phyloP scores from a whole-genome alignment of 2,113 vertebrate species.

The Microtus pennsylvanicus region DNA sequence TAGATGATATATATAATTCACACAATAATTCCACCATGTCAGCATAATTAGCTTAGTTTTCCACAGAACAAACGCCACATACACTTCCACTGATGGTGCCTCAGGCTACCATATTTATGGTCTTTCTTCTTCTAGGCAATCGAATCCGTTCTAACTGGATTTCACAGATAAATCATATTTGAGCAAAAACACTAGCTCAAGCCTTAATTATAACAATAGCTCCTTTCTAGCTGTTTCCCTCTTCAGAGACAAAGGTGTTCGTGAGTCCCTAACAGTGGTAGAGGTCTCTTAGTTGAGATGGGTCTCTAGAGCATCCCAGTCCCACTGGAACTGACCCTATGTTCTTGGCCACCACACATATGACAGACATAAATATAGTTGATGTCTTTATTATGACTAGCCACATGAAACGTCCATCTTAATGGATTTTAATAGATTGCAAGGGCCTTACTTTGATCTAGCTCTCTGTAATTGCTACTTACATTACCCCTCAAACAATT shows the following conservation, averaged over 20 bases:
- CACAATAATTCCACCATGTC: constrained; percentile 12
- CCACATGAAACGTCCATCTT: constrained; percentile 38
- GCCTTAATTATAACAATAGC: not conserved
- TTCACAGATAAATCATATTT: constrained; percentile 31
- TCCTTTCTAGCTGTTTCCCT: not conserved
- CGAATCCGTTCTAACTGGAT: constrained; percentile 31
- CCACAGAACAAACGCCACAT: constrained; percentile 16
- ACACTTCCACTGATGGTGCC: not conserved
- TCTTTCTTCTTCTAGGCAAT: constrained; percentile 26
- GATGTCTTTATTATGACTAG: constrained; percentile 24
- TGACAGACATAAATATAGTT: not conserved
- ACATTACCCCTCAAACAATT: constrained; percentile 21
- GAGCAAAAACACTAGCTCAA: constrained; percentile 10
- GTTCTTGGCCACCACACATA: not conserved
- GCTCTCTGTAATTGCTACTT: not conserved
- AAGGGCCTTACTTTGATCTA: not conserved
- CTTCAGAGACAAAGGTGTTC: not conserved
- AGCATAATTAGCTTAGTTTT: constrained; percentile 47
- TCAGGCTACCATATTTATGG: not conserved
- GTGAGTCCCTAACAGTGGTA: not conserved
- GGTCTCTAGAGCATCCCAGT: not conserved
- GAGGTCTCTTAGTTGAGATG: not conserved
- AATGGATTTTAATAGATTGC: constrained; percentile 45
- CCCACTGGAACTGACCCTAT: not conserved
- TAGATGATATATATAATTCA: not conserved